phyloP scores from a whole-genome alignment of 2,113 vertebrate species.

The Pangasianodon gigas region DNA sequence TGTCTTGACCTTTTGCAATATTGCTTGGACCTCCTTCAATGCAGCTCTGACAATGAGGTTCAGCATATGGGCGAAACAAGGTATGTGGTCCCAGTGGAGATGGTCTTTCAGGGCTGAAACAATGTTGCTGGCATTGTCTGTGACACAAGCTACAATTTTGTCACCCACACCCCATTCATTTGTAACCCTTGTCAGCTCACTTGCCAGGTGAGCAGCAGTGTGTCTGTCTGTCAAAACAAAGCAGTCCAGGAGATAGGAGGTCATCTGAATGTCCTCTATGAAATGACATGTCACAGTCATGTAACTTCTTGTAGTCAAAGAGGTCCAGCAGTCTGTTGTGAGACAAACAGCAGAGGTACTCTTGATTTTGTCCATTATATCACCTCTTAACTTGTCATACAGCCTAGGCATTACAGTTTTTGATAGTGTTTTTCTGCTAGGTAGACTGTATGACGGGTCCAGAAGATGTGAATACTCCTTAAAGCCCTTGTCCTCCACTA shows the following conservation, averaged over 20 bases:
- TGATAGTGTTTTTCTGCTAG: conserved; percentile 24
- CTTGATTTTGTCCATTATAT: conserved; percentile 45
- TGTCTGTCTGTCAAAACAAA: conserved; percentile 56
- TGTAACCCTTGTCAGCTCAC: conserved; percentile 4
- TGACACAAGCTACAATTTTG: conserved; percentile 20
- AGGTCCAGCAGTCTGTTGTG: conserved; percentile 57
- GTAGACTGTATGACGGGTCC: conserved; percentile 28
- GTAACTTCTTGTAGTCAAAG: too few species aligned
- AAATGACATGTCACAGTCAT: too few species aligned
- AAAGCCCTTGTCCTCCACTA: conserved; percentile 45
- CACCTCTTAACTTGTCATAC: conserved; percentile 24
- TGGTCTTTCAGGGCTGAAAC: neutral
- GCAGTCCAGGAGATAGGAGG: conserved; percentile 55
- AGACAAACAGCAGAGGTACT: conserved; percentile 47
- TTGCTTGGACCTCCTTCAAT: neutral
- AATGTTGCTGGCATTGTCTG: conserved; percentile 25
- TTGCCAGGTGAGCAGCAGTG: conserved; percentile 18
- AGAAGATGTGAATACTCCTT: conserved; percentile 22
- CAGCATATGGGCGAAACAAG: conserved; percentile 15
- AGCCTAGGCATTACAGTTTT: conserved; percentile 24
- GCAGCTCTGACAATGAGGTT: conserved; percentile 23
- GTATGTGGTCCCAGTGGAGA: conserved; percentile 5
- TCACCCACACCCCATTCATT: conserved; percentile 18
- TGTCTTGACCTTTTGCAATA: neutral
- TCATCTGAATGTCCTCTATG: too few species aligned